phyloP scores from a whole-genome alignment of 2,888 invertebrate genomes.

The Agriopis marginaria region DNA sequence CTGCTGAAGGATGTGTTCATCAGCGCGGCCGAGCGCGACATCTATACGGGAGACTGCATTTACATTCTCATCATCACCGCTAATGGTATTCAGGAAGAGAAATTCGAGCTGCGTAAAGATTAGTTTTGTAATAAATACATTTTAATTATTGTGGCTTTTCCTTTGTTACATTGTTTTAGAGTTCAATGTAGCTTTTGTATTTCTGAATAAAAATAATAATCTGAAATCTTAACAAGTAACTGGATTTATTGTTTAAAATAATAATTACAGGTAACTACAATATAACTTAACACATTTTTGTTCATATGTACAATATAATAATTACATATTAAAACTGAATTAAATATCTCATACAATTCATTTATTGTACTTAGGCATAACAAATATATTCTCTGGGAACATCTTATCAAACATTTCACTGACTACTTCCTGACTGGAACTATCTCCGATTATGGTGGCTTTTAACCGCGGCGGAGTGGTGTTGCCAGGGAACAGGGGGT shows the following conservation, averaged over 20 bases:
- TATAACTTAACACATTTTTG: conserved; percentile 69
- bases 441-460: conserved; percentile 80
- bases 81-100: conserved; percentile 91
- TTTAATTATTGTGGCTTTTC: conserved; percentile 38
- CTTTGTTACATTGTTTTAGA: conserved; percentile 22
- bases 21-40: conserved; percentile 99
- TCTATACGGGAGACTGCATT: conserved; percentile 97
- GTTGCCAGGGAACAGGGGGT: conserved; percentile 91
- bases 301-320: conserved; percentile 78
- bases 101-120: conserved; percentile 95
- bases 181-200: not conserved
- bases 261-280: conserved; percentile 74
- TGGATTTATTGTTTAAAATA: conserved; percentile 70
- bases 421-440: conserved; percentile 69
- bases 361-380: conserved; percentile 85
- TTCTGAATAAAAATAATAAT: conserved; percentile 43
- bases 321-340: conserved; percentile 49
- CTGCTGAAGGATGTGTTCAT: conserved; percentile 98
- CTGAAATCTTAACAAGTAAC: conserved; percentile 67
- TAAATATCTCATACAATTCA: conserved; percentile 67
- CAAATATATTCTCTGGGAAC: conserved; percentile 82
- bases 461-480: conserved; percentile 89
- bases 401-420: conserved; percentile 82
- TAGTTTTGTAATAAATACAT: conserved; percentile 78
- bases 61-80: conserved; percentile 95